Evolutionary conservation across 2,888 invertebrate genomes (phyloP), one percentile per base, ranked within the genome.

Genomic region (Phengaris arion): DNA sequence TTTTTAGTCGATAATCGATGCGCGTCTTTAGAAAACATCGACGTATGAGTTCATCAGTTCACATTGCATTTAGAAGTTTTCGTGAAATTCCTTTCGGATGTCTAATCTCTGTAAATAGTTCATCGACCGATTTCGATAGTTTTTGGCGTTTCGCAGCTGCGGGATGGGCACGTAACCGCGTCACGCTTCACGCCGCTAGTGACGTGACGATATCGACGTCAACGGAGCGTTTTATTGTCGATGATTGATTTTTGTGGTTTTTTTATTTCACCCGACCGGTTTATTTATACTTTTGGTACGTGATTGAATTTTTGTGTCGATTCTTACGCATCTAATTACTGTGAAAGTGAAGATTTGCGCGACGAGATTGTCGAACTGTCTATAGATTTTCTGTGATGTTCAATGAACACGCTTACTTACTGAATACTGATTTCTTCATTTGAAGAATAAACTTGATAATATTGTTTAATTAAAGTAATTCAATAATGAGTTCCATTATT

Each of bases 191-290:
- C 83, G 86, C 81, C 77, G 81, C 80, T 85, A 84, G 84, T 84
- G 88, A 88, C 89, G 89, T 88, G 89, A 88, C 88, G 82, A 87
- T 89, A 89, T 88, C 82, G 86, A 81, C 81, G 80, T 81, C 82
- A 84, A 83, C 79, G 82, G 82, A 82, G 84, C 84, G 82, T 79
- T 81, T 83, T 80, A 81, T 81, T 80, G 82, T 82, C 82, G 81
- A 80, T 81, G 79, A 82, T 81, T 83, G 82, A 83, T 82, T 84
- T 85, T 79, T 82, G 81, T 76, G 81, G 81, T 81, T 82, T 82
- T 81, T 79, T 59, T n/a, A n/a, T n/a, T n/a, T 76, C 68, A 77
- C 75, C 77, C 76, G 64, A 78, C 76, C 77, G 64, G 74, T 77
- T 76, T 77, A 77, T 79, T 80, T 79, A 79, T 78, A 77, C 76